A percentile compares a stretch with the other conserved stretches of the same genome.
Evolutionary conservation across 1,140 invertebrate genomes (phyloP).

Genomic region (Ooceraea biroi): DNA sequence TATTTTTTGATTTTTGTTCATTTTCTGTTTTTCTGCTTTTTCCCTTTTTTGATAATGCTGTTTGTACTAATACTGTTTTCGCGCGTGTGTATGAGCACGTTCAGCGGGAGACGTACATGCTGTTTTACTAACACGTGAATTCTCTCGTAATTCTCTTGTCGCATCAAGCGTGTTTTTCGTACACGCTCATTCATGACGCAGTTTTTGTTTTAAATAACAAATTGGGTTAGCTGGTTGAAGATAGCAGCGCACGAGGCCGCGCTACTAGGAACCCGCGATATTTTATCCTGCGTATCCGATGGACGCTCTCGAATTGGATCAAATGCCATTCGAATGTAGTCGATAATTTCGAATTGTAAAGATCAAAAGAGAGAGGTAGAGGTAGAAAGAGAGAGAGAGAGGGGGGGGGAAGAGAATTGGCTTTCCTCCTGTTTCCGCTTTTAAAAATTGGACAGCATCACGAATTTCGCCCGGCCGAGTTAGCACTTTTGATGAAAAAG

Average conservation of each 20-base stretch:
- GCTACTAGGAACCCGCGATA: not conserved
- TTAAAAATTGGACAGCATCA: slow-evolving; percentile 42
- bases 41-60: slow-evolving; percentile 26
- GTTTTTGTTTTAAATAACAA: slow-evolving; percentile 24
- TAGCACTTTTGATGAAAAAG: slow-evolving; percentile 46
- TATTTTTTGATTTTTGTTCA: not conserved
- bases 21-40: too few relatives aligned
- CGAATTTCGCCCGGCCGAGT: slow-evolving; percentile 18
- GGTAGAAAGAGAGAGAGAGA: too few relatives aligned
- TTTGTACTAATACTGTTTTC: slow-evolving; percentile 31
- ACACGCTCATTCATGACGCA: slow-evolving; percentile 24
- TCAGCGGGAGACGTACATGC: not conserved
- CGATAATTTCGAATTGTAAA: too few relatives aligned
- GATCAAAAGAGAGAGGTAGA: too few relatives aligned
- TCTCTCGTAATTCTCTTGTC: slow-evolving; percentile 8
- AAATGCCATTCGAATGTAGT: too few relatives aligned
- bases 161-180: slow-evolving; percentile 7
- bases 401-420: not conserved
- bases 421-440: not conserved
- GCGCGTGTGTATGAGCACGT: not conserved
- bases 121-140: not conserved
- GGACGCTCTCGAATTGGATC: not conserved
- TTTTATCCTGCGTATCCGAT: not conserved
- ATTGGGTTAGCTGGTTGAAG: slow-evolving; percentile 14
- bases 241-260: not conserved